Percentiles rank a stretch among this genome's conserved stretches.
Evolutionary conservation across 2,113 vertebrate genomes (phyloP).

Genomic region (human): DNA sequence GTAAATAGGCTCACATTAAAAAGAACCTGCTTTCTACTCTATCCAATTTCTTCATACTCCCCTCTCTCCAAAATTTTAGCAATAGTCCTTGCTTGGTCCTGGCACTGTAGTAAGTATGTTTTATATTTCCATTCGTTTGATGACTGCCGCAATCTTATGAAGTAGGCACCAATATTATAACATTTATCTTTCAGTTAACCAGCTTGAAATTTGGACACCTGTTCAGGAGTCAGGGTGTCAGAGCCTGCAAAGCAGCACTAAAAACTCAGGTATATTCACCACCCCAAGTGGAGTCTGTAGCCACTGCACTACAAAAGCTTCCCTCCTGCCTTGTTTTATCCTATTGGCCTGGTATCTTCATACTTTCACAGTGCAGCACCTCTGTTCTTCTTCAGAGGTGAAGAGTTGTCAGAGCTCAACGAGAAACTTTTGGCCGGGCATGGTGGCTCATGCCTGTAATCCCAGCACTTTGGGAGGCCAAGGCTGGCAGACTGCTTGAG

Average conservation of each 20-base stretch:
- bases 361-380: neutral
- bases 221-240: neutral
- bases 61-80: neutral
- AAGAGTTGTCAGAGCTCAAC: neutral
- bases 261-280: neutral
- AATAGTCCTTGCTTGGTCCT: neutral
- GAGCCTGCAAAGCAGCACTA: too few relatives aligned
- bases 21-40: conserved; percentile 12
- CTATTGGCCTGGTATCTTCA: neutral
- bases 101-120: neutral
- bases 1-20: neutral
- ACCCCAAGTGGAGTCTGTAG: neutral
- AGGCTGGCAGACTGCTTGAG: too few relatives aligned
- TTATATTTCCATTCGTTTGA: neutral
- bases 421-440: too few relatives aligned
- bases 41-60: neutral
- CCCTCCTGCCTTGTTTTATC: neutral
- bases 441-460: too few relatives aligned
- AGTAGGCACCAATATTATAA: neutral
- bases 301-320: too few relatives aligned
- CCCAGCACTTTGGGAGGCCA: too few relatives aligned
- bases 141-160: neutral
- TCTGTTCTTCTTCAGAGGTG: neutral
- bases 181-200: neutral
- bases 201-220: neutral